A percentile compares a stretch with the other conserved stretches of the same genome.
These are phyloP conservation scores for pig (Sus scrofa) DNA, from an alignment of 2,113 vertebrate species.

Conservation along the genomic window T2T-Sscrofa CM000816.6:70305001-70305500, in stretches of 20 bases:
- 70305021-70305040: constrained; percentile 31
- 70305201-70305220: neutral
- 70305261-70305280: neutral
- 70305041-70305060: constrained; percentile 6
- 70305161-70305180: constrained; percentile 63
- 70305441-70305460: constrained; percentile 63
- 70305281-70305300: neutral
- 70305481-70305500: constrained; percentile 23
- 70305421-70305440: constrained; percentile 55
- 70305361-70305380: constrained; percentile 48
- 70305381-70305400: constrained; percentile 43
- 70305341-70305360: constrained; percentile 52
- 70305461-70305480: constrained; percentile 68
- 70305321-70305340: constrained; percentile 14
- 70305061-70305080: neutral
- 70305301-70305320: constrained; percentile 32
- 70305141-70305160: neutral
- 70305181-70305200: constrained; percentile 49
- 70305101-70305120: neutral
- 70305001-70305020: neutral
- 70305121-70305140: neutral
- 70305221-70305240: neutral
- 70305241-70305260: neutral
- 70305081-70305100: neutral
- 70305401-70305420: neutral